phyloP scores from a whole-genome alignment of 2,888 invertebrate genomes.

The Cosmia pyralina region DNA sequence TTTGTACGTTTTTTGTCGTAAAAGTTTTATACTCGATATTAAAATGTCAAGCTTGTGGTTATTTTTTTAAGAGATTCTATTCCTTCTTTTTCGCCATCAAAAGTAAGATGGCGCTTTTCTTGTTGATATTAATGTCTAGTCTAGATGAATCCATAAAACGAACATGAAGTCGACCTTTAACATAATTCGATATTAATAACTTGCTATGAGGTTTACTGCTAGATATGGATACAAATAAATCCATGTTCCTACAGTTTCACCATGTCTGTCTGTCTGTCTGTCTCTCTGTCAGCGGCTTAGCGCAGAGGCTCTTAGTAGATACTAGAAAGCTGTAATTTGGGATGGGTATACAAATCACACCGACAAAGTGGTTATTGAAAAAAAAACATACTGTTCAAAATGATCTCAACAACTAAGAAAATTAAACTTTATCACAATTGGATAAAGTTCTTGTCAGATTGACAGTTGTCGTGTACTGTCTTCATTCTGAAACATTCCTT shows the following conservation, averaged over 20 bases:
- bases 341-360: no score
- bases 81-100: neutral
- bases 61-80: slow-evolving; percentile 4
- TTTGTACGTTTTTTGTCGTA: slow-evolving; percentile 20
- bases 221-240: neutral
- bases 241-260: neutral
- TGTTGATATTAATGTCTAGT: neutral
- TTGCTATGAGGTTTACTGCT: neutral
- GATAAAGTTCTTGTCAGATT: no score
- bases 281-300: no score
- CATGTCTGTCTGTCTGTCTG: no score
- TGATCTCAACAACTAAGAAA: no score
- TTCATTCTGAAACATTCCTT: no score
- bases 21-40: slow-evolving; percentile 4
- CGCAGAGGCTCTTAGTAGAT: no score
- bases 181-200: neutral
- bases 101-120: neutral
- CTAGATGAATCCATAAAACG: neutral
- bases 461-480: no score
- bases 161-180: neutral
- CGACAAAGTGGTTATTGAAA: no score
- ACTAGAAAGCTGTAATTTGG: no score
- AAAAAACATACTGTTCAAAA: no score
- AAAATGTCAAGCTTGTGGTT: slow-evolving; percentile 20
- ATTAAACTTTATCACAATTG: no score